Evolutionary conservation across 2,113 vertebrate genomes (phyloP), one percentile per base, ranked within the genome.

Genomic region (Vombatus ursinus): DNA sequence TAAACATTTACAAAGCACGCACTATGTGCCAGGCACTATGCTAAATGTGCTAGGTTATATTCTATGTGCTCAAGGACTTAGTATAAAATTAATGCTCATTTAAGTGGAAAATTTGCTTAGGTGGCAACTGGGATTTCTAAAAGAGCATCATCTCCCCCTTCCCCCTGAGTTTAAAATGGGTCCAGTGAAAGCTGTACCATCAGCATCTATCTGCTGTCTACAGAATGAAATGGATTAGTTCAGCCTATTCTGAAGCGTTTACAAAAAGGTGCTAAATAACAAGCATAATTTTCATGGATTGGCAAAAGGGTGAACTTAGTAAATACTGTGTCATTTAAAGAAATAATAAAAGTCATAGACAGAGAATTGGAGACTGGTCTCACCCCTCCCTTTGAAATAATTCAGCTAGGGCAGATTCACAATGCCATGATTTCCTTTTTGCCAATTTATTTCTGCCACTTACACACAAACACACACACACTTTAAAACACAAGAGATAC

Each of bases 221-320:
- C 11, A 92, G 22, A 84, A 52, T 26, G 47, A 94, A 92, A 92
- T 50, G 61, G 61, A 93, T 48, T 92, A 28, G 54, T 91, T 91
- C 51, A 47, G 47, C 1, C 2, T 92, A 12, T 5, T 52, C 89
- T 89, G 51, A 94, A 50, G 2, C 91, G 77, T 8, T 3, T 94
- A 48, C 11, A 2, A 57, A 28, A 92, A 93, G 44, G 93, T 91
- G 1, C 3, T 49, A 14, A 44, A 23, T 23, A 61, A 89, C 19
- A 68, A 22, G 0, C 4, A 92, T 91, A 89, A 48, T 37, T 89
- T 92, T 93, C 28, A 22, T 50, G 2, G 47, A 89, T 28, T 95
- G 68, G 84, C 49, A 94, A 9, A 50, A 37, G 77, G 16, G 28
- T 31, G 44, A 94, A 90, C 61, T 37, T 91, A 50, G 3, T 95